phyloP scores from a whole-genome alignment of 2,888 invertebrate species.

The Napeogenes inachia region DNA sequence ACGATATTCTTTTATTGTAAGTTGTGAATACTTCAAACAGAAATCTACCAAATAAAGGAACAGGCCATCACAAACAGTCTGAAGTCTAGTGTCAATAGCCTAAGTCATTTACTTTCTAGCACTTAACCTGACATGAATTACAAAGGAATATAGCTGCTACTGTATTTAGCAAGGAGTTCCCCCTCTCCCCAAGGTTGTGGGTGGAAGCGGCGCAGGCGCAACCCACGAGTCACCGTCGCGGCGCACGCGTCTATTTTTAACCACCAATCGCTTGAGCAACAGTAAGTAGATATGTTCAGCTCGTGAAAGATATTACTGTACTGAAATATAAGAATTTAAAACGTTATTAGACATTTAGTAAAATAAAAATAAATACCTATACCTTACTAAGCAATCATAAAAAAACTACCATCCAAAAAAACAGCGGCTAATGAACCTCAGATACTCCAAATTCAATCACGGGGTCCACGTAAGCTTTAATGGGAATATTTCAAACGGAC shows the following conservation, averaged over 20 bases:
- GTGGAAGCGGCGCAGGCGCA: slow-evolving; percentile 23
- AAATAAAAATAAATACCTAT: background rate
- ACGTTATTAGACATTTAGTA: background rate
- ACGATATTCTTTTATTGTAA: too few relatives aligned
- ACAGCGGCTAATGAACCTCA: slow-evolving; percentile 15
- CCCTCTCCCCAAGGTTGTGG: slow-evolving; percentile 15
- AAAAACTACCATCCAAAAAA: background rate
- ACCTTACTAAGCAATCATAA: background rate
- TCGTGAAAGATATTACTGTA: background rate
- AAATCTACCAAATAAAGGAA: too few relatives aligned
- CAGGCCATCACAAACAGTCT: too few relatives aligned
- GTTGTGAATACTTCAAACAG: too few relatives aligned
- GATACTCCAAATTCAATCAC: slow-evolving; percentile 27
- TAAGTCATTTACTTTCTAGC: slow-evolving; percentile 8
- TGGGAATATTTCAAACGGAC: slow-evolving; percentile 31
- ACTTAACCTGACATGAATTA: slow-evolving; percentile 14
- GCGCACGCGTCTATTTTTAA: slow-evolving; percentile 23
- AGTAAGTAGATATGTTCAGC: slow-evolving; percentile 7
- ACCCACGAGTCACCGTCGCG: slow-evolving; percentile 18
- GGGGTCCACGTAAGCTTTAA: slow-evolving; percentile 22
- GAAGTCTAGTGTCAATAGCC: too few relatives aligned
- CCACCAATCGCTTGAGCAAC: slow-evolving; percentile 18
- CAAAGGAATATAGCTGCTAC: background rate
- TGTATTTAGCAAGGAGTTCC: slow-evolving; percentile 6
- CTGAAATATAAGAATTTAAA: background rate